Conservation (phyloP, 2,797 vertebrate species). For the Steatocranus sp. region DNA sequence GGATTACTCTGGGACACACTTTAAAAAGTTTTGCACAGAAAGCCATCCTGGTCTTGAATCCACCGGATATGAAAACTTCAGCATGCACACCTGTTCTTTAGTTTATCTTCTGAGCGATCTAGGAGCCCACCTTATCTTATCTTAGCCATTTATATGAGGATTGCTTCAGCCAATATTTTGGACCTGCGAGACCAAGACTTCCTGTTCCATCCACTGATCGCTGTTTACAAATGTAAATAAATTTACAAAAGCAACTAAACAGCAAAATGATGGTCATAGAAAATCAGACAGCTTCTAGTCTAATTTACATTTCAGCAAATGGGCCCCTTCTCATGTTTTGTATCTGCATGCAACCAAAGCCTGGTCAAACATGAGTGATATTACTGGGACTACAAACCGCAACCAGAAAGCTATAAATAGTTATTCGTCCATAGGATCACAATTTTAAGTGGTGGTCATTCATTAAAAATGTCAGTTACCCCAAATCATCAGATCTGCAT, state of each 20-base stretch:
- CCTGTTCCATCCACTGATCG: not conserved
- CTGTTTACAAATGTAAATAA: not conserved
- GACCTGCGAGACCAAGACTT: not conserved
- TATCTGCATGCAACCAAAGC: not conserved
- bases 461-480: not conserved
- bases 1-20: not conserved
- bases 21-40: not conserved
- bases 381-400: not conserved
- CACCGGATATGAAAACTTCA: not conserved
- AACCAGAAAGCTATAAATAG: not conserved
- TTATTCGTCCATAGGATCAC: not conserved
- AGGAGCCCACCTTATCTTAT: not conserved
- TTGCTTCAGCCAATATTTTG: not conserved
- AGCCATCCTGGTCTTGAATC: not conserved
- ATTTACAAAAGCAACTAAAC: not conserved
- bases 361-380: not conserved
- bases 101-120: not conserved
- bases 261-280: not conserved
- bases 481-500: not conserved
- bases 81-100: not conserved
- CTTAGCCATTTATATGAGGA: not conserved
- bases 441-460: not conserved
- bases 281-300: not conserved
- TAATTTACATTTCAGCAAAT: not conserved
- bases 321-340: not conserved